Evolutionary conservation across 2,888 invertebrate species (phyloP).

Genomic region (Polydrusus cervinus): DNA sequence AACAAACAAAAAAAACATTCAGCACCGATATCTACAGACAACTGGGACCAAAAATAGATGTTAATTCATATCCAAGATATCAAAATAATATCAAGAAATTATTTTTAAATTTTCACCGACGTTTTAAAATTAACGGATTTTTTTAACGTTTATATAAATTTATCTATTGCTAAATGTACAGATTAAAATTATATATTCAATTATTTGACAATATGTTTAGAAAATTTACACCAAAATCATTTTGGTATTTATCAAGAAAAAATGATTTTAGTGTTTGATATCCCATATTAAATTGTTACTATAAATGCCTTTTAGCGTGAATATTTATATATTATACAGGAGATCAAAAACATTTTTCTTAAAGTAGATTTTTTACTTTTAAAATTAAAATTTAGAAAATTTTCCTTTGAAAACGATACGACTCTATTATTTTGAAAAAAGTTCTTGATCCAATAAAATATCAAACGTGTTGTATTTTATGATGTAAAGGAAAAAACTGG

Average conservation of each 20-base stretch:
- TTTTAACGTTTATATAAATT: conserved; percentile 56
- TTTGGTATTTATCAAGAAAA: conserved; percentile 46
- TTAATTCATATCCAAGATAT: conserved; percentile 70
- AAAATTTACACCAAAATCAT: conserved; percentile 59
- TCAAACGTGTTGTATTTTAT: conserved; percentile 69
- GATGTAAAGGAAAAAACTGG: conserved; percentile 64
- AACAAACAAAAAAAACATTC: conserved; percentile 57
- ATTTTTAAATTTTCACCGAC: conserved; percentile 51
- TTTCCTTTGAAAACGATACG: background rate
- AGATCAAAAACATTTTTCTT: conserved; percentile 33
- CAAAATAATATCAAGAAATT: conserved; percentile 65
- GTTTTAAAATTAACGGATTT: conserved; percentile 59
- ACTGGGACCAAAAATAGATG: conserved; percentile 70
- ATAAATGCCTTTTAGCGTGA: conserved; percentile 73
- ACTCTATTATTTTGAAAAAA: conserved; percentile 6
- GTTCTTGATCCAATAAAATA: conserved; percentile 53
- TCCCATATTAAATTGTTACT: conserved; percentile 71
- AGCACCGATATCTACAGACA: conserved; percentile 58
- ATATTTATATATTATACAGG: conserved; percentile 64
- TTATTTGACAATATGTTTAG: conserved; percentile 72
- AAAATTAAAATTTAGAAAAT: background rate
- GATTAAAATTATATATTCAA: conserved; percentile 67
- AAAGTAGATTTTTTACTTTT: conserved; percentile 3
- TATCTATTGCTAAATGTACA: conserved; percentile 56
- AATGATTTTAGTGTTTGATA: conserved; percentile 60